Evolutionary conservation across 2,888 invertebrate genomes (phyloP), one percentile per base, ranked within the genome.

Genomic region (Acrobasis suavella): DNA sequence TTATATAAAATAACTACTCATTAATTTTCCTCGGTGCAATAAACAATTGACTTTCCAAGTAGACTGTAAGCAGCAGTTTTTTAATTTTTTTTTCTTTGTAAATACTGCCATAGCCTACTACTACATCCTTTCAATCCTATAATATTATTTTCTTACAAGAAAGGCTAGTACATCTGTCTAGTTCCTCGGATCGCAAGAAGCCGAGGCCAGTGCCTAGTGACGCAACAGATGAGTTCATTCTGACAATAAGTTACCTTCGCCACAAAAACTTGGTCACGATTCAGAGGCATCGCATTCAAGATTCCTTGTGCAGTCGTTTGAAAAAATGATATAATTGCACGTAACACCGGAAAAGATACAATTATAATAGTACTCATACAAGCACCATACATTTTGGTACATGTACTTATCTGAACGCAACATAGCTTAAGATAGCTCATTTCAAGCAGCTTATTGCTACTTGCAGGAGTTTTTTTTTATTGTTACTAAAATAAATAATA

Each of bases 141-240:
- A 46, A 46, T n/a, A 14, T 46, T 2, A 46, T 46, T 46, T 46
- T n/a, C 46, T 46, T 52, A 52, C 32, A 2, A 32, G 14, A 52
- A 17, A 12, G 22, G 22, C 12, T 51, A 12, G 7, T 17, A 22
- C 14, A 12, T 52, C 6, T 22, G 12, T 52, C 32, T 52, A 60
- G 17, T 51, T 60, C 17, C 60, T 22, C 39, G 14, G 14, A 50
- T 50, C 50, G 17, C 15, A 51, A 17, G 38, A 16, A 10, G 60
- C 60, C 60, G 60, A 60, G 60, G 60, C 51, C 51, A 51, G 16
- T 67, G 22, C 38, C 14, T n/a, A 12, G 32, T 87, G 86, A 85
- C 83, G 87, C 78, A 86, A 86, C 65, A 74, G 81, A 84, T 87
- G 85, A 87, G 81, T 86, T 85, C 82, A 85, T 80, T 75, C 74